phyloP scores from a whole-genome alignment of 2,113 vertebrate species.

The Pithys albifrons region DNA sequence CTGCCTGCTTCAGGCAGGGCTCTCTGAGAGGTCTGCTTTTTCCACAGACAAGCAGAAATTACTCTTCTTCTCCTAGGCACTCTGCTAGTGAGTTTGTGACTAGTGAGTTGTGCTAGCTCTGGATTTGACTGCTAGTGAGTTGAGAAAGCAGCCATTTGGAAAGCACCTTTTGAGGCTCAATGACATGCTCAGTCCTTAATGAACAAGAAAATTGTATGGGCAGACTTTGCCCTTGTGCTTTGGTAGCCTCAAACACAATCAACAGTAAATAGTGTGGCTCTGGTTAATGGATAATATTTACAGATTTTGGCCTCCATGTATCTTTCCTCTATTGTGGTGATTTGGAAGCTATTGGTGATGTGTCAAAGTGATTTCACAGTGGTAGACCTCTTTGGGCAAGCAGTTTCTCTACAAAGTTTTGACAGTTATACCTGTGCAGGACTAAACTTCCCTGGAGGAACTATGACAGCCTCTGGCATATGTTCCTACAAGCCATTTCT shows the following conservation, averaged over 20 bases:
- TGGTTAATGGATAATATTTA: conserved; percentile 13
- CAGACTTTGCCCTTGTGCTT: conserved; percentile 24
- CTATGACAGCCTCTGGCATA: not conserved
- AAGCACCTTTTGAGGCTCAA: not conserved
- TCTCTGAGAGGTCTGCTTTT: not conserved
- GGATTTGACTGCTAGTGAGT: not conserved
- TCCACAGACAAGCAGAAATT: not conserved
- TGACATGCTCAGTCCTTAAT: not conserved
- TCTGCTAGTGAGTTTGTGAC: not conserved
- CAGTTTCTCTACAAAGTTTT: not conserved
- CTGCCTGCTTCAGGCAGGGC: not conserved
- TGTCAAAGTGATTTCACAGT: not conserved
- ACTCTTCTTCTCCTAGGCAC: not conserved
- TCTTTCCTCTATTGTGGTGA: not conserved
- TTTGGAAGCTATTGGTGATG: not conserved
- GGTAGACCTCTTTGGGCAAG: not conserved
- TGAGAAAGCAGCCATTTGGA: not conserved
- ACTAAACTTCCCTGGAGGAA: not conserved
- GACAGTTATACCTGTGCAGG: not conserved
- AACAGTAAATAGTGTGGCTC: not conserved
- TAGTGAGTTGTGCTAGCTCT: no score
- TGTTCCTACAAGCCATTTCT: not conserved
- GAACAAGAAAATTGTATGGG: not conserved
- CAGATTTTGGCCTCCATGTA: not conserved
- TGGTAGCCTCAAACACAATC: not conserved